These are phyloP conservation scores for Nemopilema nomurai DNA, from an alignment of 30 jellyfish, hydroid and myxozoan species.

Conservation along the genomic window DNA sequence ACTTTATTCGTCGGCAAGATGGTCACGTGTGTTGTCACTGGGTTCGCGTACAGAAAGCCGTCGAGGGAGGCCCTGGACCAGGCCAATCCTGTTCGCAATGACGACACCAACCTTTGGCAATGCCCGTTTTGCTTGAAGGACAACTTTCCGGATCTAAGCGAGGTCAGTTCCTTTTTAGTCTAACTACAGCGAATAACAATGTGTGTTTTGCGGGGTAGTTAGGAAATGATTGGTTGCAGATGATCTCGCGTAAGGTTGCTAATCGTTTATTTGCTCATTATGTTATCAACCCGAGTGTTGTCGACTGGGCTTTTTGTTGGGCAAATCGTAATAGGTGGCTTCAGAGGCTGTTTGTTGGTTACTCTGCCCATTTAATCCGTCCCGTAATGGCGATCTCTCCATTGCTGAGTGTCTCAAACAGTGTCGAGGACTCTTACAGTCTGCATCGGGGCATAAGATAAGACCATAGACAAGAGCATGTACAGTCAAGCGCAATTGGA, in stretches of 20 bases:
- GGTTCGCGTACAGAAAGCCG: conserved; percentile 93
- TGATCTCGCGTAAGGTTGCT: background rate
- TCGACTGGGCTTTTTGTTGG: background rate
- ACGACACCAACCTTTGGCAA: conserved; percentile 91
- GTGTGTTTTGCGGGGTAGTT: background rate
- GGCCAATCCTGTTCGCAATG: conserved; percentile 95
- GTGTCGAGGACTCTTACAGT: too few species aligned
- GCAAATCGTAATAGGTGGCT: background rate
- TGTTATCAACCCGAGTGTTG: too few species aligned
- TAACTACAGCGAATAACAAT: background rate
- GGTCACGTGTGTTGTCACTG: conserved; percentile 93
- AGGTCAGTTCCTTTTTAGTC: conserved; percentile 49
- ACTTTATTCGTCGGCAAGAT: conserved; percentile 79
- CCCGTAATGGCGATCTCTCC: too few species aligned
- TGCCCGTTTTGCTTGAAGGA: conserved; percentile 93
- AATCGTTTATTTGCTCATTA: background rate
- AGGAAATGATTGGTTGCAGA: background rate
- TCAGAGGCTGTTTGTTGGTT: background rate
- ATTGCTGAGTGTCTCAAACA: too few species aligned
- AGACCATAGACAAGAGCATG: too few species aligned
- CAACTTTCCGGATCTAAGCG: conserved; percentile 92
- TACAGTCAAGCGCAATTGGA: too few species aligned
- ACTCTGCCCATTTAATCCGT: too few species aligned
- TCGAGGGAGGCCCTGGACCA: conserved; percentile 91
- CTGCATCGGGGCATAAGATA: too few species aligned